Evolutionary conservation across 2,888 invertebrate species (phyloP).

Genomic region (Eucriotettix oculatus): DNA sequence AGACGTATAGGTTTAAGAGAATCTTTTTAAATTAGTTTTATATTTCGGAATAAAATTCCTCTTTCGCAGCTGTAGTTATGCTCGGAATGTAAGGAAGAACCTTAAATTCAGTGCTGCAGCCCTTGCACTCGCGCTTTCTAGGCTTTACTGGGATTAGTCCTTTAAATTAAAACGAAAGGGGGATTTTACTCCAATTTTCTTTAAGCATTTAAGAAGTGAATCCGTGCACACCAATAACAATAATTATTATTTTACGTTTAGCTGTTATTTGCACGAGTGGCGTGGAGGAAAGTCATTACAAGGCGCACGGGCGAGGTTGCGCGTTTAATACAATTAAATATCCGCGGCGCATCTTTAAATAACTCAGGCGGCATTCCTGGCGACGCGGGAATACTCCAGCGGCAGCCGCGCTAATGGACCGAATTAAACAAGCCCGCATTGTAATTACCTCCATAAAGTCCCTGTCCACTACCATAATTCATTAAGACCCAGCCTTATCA

Average conservation of each 20-base stretch:
- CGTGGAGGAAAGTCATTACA: not conserved
- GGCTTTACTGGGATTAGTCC: not conserved
- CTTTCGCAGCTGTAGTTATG: not conserved
- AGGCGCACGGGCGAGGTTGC: not conserved
- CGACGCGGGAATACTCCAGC: too few species aligned
- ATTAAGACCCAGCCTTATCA: too few species aligned
- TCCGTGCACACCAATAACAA: not conserved
- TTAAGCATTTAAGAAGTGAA: not conserved
- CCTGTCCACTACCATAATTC: too few species aligned
- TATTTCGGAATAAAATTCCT: too few species aligned
- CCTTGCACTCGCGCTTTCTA: not conserved
- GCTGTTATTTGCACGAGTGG: not conserved
- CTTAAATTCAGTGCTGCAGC: not conserved
- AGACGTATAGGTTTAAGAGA: too few species aligned
- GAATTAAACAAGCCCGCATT: too few species aligned
- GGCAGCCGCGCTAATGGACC: too few species aligned
- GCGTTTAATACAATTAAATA: too few species aligned
- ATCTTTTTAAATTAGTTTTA: too few species aligned
- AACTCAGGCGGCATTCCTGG: too few species aligned
- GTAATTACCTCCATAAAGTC: too few species aligned
- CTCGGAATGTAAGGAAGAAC: not conserved
- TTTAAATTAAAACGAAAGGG: not conserved
- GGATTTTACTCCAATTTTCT: not conserved
- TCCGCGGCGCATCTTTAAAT: too few species aligned
- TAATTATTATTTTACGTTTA: not conserved